Evolutionary conservation across 2,888 invertebrate species (phyloP).

Genomic region (Hirtodrosophila confusa): DNA sequence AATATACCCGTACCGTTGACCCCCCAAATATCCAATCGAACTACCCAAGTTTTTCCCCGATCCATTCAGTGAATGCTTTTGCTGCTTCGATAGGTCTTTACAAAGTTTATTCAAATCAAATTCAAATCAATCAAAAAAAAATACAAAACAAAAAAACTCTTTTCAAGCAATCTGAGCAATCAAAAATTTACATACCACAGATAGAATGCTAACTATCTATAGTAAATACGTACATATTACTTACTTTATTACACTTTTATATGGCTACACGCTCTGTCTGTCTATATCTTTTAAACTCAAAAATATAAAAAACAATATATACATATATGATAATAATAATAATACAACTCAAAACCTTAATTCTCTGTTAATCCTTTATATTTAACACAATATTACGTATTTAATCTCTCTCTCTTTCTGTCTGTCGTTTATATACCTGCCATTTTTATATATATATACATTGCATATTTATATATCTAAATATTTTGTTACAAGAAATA

Average conservation of each 20-base stretch:
- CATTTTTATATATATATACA: slow-evolving; percentile 49
- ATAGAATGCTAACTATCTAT: slow-evolving; percentile 23
- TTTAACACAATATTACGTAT: slow-evolving; percentile 44
- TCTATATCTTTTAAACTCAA: slow-evolving; percentile 20
- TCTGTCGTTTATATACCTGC: slow-evolving; percentile 56
- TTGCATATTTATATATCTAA: slow-evolving; percentile 56
- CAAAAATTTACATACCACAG: slow-evolving; percentile 21
- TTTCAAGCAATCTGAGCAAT: slow-evolving; percentile 22
- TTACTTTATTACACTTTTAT: slow-evolving; percentile 24
- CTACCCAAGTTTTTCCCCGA: slow-evolving; percentile 11
- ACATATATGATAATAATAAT: too few species aligned
- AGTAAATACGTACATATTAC: slow-evolving; percentile 34
- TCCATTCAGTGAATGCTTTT: slow-evolving; percentile 74
- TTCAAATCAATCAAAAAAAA: slow-evolving; percentile 11
- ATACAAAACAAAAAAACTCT: slow-evolving; percentile 4
- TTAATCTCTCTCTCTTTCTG: slow-evolving; percentile 33
- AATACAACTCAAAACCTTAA: slow-evolving; percentile 4
- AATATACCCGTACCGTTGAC: slow-evolving; percentile 3
- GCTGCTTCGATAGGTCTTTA: slow-evolving; percentile 70
- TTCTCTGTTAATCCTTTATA: slow-evolving; percentile 8
- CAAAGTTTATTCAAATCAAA: slow-evolving; percentile 47
- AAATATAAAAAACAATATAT: slow-evolving; percentile 8
- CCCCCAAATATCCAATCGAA: slow-evolving; percentile 17
- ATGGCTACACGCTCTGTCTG: slow-evolving; percentile 57
- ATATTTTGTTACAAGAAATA: slow-evolving; percentile 35